Conservation (phyloP, 2,113 vertebrate species). For the Syrrhaptes paradoxus region DNA sequence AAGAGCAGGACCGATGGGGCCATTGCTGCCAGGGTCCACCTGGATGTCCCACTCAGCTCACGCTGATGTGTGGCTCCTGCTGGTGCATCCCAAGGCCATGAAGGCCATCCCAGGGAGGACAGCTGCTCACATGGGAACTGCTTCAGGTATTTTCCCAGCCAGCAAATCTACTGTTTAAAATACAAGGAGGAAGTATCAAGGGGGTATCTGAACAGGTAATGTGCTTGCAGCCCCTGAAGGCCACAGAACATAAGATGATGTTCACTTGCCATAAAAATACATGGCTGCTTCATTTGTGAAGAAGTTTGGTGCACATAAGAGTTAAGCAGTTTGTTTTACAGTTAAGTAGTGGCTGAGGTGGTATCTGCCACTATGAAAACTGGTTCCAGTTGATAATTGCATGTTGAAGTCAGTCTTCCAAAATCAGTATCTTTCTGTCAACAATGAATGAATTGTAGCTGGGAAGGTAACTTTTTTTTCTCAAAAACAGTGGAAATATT, state of each 20-base stretch:
- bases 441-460: background rate
- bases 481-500: background rate
- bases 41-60: accelerated
- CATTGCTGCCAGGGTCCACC: background rate
- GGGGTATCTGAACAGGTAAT: background rate
- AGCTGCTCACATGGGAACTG: background rate
- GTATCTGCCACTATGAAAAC: background rate
- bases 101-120: background rate
- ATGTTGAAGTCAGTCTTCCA: background rate
- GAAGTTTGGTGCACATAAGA: background rate
- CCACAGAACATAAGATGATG: background rate
- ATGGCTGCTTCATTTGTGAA: background rate
- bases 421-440: conserved; percentile 11
- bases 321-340: background rate
- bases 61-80: background rate
- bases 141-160: background rate
- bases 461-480: background rate
- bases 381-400: background rate
- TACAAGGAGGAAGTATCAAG: background rate
- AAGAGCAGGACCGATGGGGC: background rate
- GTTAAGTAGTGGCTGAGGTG: background rate
- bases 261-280: background rate
- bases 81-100: background rate
- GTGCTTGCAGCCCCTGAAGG: background rate
- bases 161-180: background rate